Evolutionary conservation across 2,888 invertebrate genomes (phyloP).

Genomic region (Sinhomidia bicolor): DNA sequence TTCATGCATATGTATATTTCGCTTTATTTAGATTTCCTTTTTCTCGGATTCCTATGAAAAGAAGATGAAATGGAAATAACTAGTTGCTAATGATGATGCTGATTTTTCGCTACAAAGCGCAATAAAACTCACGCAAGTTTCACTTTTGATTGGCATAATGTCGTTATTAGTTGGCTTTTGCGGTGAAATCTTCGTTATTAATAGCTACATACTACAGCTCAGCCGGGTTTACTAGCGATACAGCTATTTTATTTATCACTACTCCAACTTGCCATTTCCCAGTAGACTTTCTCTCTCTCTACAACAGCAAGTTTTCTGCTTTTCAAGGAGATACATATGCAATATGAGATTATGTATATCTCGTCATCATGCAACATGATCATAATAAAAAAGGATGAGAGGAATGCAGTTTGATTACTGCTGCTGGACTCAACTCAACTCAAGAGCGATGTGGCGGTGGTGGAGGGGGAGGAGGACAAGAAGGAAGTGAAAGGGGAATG

Average conservation of each 20-base stretch:
- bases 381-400: slow-evolving; percentile 2
- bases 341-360: no score
- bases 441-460: no score
- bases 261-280: background rate
- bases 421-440: no score
- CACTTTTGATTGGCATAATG: slow-evolving; percentile 21
- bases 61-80: background rate
- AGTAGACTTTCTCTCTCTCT: background rate
- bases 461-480: background rate
- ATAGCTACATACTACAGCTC: background rate
- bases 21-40: no score
- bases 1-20: no score
- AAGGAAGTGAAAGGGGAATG: no score
- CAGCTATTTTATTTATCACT: no score
- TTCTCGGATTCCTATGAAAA: background rate
- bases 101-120: background rate
- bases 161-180: slow-evolving; percentile 10
- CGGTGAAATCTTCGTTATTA: background rate
- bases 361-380: background rate
- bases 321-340: no score
- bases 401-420: slow-evolving; percentile 7
- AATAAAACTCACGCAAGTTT: slow-evolving; percentile 24
- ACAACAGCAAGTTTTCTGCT: background rate
- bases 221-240: no score
- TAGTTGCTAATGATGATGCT: background rate